phyloP scores from a whole-genome alignment of 1,140 invertebrate species.

The Drosophila bipectinata region DNA sequence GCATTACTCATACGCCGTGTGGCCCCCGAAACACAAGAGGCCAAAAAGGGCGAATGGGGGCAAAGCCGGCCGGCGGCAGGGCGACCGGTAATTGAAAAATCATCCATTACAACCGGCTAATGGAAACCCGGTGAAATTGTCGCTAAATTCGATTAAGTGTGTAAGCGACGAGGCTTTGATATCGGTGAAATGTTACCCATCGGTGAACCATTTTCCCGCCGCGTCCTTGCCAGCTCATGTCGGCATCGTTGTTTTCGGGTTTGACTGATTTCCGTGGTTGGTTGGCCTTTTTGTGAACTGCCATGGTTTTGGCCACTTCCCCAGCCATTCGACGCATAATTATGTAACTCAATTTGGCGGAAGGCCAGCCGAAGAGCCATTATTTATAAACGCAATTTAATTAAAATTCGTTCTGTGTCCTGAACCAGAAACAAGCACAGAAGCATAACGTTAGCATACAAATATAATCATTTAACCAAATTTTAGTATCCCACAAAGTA shows the following conservation, averaged over 20 bases:
- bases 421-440: constrained; percentile 39
- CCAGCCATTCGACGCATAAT: constrained; percentile 46
- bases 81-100: constrained; percentile 78
- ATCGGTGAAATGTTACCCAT: constrained; percentile 40
- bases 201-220: not conserved
- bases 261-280: constrained; percentile 26
- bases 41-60: not conserved
- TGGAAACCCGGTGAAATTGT: constrained; percentile 74
- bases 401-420: constrained; percentile 62
- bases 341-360: constrained; percentile 68
- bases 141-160: constrained; percentile 76
- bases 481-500: not conserved
- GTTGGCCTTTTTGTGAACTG: constrained; percentile 14
- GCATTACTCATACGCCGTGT: constrained; percentile 62
- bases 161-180: constrained; percentile 64
- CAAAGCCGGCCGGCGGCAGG: constrained; percentile 7
- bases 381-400: constrained; percentile 75
- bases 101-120: constrained; percentile 76
- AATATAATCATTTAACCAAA: constrained; percentile 23
- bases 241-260: constrained; percentile 33
- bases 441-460: constrained; percentile 24
- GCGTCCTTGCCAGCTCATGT: not conserved
- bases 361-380: constrained; percentile 15
- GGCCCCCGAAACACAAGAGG: constrained; percentile 2
- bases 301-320: constrained; percentile 19